Conservation (phyloP, 1,140 invertebrate species). For the Macrobrachium rosenbergii region DNA sequence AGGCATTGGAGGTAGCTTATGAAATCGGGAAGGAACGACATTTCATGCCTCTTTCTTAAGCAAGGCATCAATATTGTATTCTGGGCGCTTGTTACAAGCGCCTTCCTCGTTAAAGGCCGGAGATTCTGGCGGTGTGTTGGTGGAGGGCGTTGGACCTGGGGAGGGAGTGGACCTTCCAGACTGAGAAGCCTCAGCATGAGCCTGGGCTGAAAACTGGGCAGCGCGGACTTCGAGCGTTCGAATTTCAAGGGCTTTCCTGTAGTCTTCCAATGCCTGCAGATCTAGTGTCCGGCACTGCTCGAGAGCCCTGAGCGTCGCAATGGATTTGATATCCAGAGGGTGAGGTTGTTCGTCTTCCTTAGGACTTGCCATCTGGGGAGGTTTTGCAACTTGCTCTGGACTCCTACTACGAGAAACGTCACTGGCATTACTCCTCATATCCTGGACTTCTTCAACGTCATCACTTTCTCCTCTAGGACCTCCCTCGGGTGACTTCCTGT, state of each 20-base stretch:
- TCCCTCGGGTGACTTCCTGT: background rate
- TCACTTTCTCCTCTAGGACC: background rate
- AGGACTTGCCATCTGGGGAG: background rate
- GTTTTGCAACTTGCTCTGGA: background rate
- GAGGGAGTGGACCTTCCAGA: conserved; percentile 45
- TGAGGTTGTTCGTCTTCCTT: conserved; percentile 9
- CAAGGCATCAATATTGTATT: conserved; percentile 48
- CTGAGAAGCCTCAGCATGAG: conserved; percentile 11
- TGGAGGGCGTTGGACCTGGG: conserved; percentile 17
- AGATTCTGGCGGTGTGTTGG: conserved; percentile 44
- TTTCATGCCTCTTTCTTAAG: conserved; percentile 54
- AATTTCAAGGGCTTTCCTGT: conserved; percentile 40
- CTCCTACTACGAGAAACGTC: background rate
- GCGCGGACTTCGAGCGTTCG: conserved; percentile 43
- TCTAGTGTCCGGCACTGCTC: conserved; percentile 53
- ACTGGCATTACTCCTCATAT: background rate
- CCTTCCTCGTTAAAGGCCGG: conserved; percentile 41
- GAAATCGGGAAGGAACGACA: background rate
- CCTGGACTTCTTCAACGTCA: background rate
- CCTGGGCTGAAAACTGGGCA: conserved; percentile 31
- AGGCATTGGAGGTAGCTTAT: background rate
- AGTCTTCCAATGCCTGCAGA: conserved; percentile 43
- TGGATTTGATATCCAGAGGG: conserved; percentile 36
- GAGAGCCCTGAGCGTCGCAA: conserved; percentile 45
- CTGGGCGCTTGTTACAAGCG: conserved; percentile 27